phyloP scores from a whole-genome alignment of 2,888 invertebrate genomes.

The Scaptomyza polygonia region DNA sequence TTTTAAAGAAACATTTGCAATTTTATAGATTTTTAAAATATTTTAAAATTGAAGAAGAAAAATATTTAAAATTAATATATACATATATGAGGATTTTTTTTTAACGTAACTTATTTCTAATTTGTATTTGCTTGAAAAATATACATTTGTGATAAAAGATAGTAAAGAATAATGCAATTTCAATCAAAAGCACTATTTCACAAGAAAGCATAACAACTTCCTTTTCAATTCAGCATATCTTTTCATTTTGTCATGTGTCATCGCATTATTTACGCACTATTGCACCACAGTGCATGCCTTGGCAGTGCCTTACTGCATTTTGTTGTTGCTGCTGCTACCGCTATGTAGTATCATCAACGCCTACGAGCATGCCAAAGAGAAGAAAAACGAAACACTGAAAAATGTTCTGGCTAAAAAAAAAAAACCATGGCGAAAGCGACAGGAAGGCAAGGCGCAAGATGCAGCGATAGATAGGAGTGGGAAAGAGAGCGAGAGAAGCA shows the following conservation, averaged over 20 bases:
- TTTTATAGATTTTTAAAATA: too few species aligned
- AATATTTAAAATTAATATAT: too few species aligned
- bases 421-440: slow-evolving; percentile 43
- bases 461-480: not conserved
- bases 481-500: slow-evolving; percentile 8
- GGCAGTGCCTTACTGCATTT: slow-evolving; percentile 24
- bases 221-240: not conserved
- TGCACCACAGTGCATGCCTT: slow-evolving; percentile 56
- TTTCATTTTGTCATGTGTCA: not conserved
- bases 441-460: slow-evolving; percentile 39
- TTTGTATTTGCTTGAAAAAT: too few species aligned
- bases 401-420: slow-evolving; percentile 55
- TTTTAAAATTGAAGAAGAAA: too few species aligned
- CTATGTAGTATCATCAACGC: slow-evolving; percentile 72
- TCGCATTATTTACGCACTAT: not conserved
- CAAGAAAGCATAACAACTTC: not conserved
- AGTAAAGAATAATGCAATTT: not conserved
- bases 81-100: too few species aligned
- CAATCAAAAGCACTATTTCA: not conserved
- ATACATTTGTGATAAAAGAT: too few species aligned
- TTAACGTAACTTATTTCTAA: too few species aligned
- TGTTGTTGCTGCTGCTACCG: slow-evolving; percentile 53
- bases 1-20: too few species aligned
- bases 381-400: slow-evolving; percentile 46
- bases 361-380: slow-evolving; percentile 64